Base-by-base conservation (phyloP, 2,888 invertebrate species). In the Galeruca laticollis region DNA sequence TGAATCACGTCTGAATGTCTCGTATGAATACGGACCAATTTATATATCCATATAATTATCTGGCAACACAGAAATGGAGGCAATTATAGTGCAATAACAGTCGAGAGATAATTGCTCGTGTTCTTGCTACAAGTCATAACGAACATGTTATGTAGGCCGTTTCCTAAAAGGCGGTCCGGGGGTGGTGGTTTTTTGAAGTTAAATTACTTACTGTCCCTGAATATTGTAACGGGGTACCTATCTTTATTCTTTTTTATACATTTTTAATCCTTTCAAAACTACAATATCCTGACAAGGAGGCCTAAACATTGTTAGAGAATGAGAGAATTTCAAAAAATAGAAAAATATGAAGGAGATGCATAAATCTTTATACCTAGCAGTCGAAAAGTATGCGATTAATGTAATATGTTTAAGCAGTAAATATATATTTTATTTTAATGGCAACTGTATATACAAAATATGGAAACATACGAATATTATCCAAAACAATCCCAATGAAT, bases 81-180 rank as follows among this genome's bases (percentile, higher is more conserved):
- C 60, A 69, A 69, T 69, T 69, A 63, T 63, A 62, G 62, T 65
- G 68, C 64, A 71, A 69, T 66, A 68, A 75, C 73, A 73, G 73
- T 73, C 70, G 59, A 61, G 43, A 71, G 71, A 71, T 74, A 74
- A 75, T 73, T 65, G 65, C 65, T 59, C 49, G 63, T 65, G 65
- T 71, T 74, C 69, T 59, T 57, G 60, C 68, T 61, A 62, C 68
- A 72, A 65, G 65, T 59, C 60, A 52, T 65, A 71, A 64, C 71
- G 64, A 71, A 65, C 68, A 65, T 64, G 66, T 68, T 68, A 68
- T 68, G 40, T 54, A 70, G 60, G 67, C 67, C 63, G 62, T 67
- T 60, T 54, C 60, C 68, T 68, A 61, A 68, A 64, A 64, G 47
- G 56, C 47, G 54, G 3, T 6, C 26, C 11, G 33, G 15, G 18